Conservation (phyloP, 1,140 invertebrate species). For the Cardiocondyla obscurior region DNA sequence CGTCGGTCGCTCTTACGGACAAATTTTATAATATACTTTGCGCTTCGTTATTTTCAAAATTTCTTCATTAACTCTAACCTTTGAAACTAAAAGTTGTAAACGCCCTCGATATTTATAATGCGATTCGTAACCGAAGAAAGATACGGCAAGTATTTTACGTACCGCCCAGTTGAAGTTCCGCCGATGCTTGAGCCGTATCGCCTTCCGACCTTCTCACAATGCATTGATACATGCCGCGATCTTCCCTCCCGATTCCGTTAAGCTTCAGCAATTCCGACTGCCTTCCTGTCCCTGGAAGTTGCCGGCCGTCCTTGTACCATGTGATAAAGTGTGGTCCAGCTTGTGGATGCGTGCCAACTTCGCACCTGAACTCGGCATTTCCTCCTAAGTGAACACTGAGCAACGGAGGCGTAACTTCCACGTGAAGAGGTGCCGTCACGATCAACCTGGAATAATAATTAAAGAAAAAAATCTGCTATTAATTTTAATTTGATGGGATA, state of each 20-base stretch:
- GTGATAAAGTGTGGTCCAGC: constrained; percentile 85
- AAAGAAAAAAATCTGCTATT: constrained; percentile 19
- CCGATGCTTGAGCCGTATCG: constrained; percentile 91
- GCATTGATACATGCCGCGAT: constrained; percentile 94
- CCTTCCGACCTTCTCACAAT: constrained; percentile 89
- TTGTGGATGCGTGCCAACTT: constrained; percentile 82
- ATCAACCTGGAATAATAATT: constrained; percentile 82
- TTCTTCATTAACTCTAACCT: not conserved
- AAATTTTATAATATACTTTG: not conserved
- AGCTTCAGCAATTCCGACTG: constrained; percentile 87
- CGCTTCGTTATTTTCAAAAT: not conserved
- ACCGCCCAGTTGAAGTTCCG: constrained; percentile 93
- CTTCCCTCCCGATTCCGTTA: constrained; percentile 89
- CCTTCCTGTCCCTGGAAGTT: constrained; percentile 87
- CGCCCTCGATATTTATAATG: not conserved
- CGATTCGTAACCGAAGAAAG: not conserved
- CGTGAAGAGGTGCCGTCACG: constrained; percentile 88
- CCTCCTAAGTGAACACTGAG: constrained; percentile 91
- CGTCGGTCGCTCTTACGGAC: not conserved
- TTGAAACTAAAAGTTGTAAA: not conserved
- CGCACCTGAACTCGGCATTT: constrained; percentile 90
- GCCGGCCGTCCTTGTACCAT: constrained; percentile 91
- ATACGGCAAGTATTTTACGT: constrained; percentile 62
- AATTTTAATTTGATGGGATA: not conserved
- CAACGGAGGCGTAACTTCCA: constrained; percentile 88